phyloP scores from a whole-genome alignment of 1,140 invertebrate genomes.

The Platyura marginata region DNA sequence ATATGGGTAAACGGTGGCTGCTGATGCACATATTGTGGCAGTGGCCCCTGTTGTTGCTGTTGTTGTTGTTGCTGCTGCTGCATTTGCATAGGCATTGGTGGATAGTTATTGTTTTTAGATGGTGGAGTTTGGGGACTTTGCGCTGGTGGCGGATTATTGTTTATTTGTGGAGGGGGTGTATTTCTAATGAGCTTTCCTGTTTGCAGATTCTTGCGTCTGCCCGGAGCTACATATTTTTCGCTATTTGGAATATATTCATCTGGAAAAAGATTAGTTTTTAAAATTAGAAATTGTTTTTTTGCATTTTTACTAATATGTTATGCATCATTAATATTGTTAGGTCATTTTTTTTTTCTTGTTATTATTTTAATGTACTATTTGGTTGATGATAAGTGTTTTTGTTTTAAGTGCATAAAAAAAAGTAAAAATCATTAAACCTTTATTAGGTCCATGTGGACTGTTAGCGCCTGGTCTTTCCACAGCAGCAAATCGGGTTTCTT shows the following conservation, averaged over 20 bases:
- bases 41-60: slow-evolving; percentile 12
- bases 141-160: neutral
- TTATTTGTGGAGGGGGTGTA: slow-evolving; percentile 28
- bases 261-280: too few species aligned
- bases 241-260: slow-evolving; percentile 1
- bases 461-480: slow-evolving; percentile 31
- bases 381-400: too few species aligned
- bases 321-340: too few species aligned
- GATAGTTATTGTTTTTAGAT: slow-evolving; percentile 6
- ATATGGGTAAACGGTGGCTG: neutral
- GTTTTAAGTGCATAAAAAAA: too few species aligned
- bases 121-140: slow-evolving; percentile 4
- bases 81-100: slow-evolving; percentile 10
- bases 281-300: too few species aligned
- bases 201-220: slow-evolving; percentile 32
- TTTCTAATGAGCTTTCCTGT: slow-evolving; percentile 33
- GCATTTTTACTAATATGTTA: too few species aligned
- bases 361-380: too few species aligned
- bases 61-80: slow-evolving; percentile 10
- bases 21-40: slow-evolving; percentile 7
- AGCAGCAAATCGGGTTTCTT: slow-evolving; percentile 56
- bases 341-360: too few species aligned
- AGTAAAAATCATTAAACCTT: neutral
- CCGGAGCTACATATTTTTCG: slow-evolving; percentile 46
- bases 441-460: neutral